phyloP scores from a whole-genome alignment of 2,113 vertebrate genomes.

The Prochilodus magdalenae region DNA sequence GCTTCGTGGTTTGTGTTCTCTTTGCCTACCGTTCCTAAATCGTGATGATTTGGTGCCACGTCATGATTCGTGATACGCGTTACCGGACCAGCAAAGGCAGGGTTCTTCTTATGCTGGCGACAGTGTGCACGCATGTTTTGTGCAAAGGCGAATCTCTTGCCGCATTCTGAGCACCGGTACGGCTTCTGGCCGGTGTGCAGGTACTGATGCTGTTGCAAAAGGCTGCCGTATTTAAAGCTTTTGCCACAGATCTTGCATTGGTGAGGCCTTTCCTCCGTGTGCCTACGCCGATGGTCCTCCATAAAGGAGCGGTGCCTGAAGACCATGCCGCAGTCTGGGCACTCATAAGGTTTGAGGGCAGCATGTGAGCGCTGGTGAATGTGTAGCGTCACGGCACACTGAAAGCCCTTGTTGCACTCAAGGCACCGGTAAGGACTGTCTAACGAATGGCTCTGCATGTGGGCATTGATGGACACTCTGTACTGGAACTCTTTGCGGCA shows the following conservation, averaged over 20 bases:
- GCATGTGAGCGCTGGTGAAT: constrained; percentile 83
- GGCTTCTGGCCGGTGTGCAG: constrained; percentile 84
- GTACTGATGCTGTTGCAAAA: constrained; percentile 85
- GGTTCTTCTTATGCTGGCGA: constrained; percentile 71
- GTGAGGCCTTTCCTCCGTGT: constrained; percentile 73
- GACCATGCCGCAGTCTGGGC: constrained; percentile 84
- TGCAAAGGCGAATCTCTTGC: constrained; percentile 77
- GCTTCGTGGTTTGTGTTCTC: constrained; percentile 65
- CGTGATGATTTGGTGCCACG: constrained; percentile 5
- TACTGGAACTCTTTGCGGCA: constrained; percentile 76
- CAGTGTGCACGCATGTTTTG: constrained; percentile 81
- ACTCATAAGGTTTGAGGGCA: constrained; percentile 83
- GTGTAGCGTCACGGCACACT: constrained; percentile 74
- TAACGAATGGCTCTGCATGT: constrained; percentile 76
- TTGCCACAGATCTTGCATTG: constrained; percentile 81
- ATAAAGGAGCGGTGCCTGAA: constrained; percentile 87
- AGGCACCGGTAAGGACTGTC: constrained; percentile 79
- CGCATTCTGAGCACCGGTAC: constrained; percentile 71
- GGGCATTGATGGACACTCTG: constrained; percentile 73
- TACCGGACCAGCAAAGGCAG: constrained; percentile 51
- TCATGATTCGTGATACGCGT: constrained; percentile 44
- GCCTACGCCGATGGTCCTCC: constrained; percentile 85
- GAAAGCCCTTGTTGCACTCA: constrained; percentile 84
- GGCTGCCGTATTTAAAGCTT: constrained; percentile 83
- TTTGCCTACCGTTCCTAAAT: constrained; percentile 51